These are phyloP conservation scores for Agapornis canus DNA, from an alignment of 2,797 vertebrate species.

Conservation along the genomic window DNA sequence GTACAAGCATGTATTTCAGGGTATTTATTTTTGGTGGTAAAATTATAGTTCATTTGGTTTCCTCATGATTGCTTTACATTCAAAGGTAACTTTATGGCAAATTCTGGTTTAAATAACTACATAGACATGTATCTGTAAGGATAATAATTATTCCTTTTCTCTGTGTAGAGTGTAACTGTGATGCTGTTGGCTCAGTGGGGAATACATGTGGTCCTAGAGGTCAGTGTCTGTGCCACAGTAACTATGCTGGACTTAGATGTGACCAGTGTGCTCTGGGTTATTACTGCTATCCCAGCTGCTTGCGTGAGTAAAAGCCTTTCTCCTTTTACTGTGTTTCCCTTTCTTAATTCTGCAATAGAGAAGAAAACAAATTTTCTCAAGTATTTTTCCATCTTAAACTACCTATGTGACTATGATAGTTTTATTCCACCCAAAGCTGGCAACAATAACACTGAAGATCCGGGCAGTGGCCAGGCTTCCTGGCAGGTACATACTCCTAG, in stretches of 20 bases:
- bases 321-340: background rate
- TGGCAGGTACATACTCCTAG: background rate
- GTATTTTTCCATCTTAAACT: background rate
- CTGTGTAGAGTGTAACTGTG: conserved; percentile 74
- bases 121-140: background rate
- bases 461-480: background rate
- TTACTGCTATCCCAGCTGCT: conserved; percentile 80
- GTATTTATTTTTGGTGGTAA: background rate
- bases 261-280: conserved; percentile 76
- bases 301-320: conserved; percentile 60
- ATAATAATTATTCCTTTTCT: background rate
- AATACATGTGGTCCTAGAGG: conserved; percentile 62
- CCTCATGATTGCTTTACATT: background rate
- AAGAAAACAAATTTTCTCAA: background rate
- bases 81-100: background rate
- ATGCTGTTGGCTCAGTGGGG: conserved; percentile 73
- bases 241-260: conserved; percentile 76
- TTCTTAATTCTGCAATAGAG: background rate
- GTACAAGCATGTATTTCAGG: background rate
- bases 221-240: conserved; percentile 75
- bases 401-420: background rate
- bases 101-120: background rate
- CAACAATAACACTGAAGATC: background rate
- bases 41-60: background rate
- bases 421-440: background rate